Percentiles rank a stretch among this genome's conserved stretches.
These are phyloP conservation scores for Callopanchax toddi DNA, from an alignment of 2,113 vertebrate genomes.

Conservation along the genomic window DNA sequence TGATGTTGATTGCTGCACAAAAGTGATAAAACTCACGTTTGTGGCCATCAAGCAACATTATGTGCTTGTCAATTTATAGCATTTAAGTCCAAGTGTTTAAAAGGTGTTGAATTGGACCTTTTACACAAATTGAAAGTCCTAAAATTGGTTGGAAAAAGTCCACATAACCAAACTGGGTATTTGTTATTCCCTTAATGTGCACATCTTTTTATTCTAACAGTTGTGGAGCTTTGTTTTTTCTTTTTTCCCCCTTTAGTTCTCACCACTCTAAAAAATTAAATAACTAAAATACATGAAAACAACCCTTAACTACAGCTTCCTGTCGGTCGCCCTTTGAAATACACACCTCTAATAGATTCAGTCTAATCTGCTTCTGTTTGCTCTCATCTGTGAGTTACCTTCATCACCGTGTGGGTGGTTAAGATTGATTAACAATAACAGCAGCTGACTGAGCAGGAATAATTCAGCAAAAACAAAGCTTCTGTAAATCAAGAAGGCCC, in stretches of 20 bases:
- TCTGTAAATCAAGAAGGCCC: conserved; percentile 43
- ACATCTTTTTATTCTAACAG: too few species aligned
- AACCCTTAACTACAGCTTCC: conserved; percentile 3
- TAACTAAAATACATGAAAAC: background rate
- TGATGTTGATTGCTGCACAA: too few species aligned
- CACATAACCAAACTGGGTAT: too few species aligned
- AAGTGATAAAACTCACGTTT: too few species aligned
- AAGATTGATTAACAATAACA: conserved; percentile 73
- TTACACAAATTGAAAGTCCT: too few species aligned
- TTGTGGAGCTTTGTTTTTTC: too few species aligned
- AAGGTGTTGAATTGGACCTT: too few species aligned
- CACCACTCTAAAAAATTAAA: background rate
- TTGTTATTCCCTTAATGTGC: too few species aligned
- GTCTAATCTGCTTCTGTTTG: conserved; percentile 65
- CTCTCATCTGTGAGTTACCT: conserved; percentile 61
- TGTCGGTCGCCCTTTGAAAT: conserved; percentile 13
- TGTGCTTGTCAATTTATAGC: too few species aligned
- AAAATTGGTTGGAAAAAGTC: too few species aligned
- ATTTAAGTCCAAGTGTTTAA: too few species aligned
- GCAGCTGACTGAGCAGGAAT: conserved; percentile 68
- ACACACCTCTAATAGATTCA: conserved; percentile 30
- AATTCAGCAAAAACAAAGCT: conserved; percentile 59
- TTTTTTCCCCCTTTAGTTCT: background rate
- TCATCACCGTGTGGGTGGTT: conserved; percentile 49
- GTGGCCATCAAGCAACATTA: too few species aligned